phyloP scores from a whole-genome alignment of 2,113 vertebrate species.

The Melanerpes aurifrons region DNA sequence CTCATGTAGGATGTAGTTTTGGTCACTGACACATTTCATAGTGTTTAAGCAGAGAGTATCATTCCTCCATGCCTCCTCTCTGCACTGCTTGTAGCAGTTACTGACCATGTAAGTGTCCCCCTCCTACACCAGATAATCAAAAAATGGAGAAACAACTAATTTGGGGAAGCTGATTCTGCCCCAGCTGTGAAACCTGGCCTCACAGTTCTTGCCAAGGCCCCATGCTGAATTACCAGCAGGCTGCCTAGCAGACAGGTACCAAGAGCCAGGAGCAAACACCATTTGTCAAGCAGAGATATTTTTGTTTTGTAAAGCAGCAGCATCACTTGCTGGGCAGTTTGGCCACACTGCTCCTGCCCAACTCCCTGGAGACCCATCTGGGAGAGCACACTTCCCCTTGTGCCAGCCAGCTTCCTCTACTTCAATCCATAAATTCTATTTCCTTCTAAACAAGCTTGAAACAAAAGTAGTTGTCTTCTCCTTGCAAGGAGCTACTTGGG shows the following conservation, averaged over 20 bases:
- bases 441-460: not conserved
- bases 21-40: not conserved
- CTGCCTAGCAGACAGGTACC: not conserved
- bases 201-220: fast-evolving
- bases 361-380: not conserved
- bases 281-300: not conserved
- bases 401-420: not conserved
- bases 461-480: not conserved
- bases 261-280: not conserved
- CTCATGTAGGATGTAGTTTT: not conserved
- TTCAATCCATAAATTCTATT: not conserved
- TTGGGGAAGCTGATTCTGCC: not conserved
- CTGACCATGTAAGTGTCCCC: too few relatives aligned
- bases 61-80: not conserved
- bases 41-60: not conserved
- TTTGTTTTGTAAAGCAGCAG: not conserved
- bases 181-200: not conserved
- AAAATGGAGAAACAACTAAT: not conserved
- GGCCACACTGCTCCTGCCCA: not conserved
- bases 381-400: fast-evolving
- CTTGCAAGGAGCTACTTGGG: not conserved
- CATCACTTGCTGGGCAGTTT: too few relatives aligned
- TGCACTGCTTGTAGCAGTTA: not conserved
- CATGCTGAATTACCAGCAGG: not conserved
- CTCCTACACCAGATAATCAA: not conserved